Evolutionary conservation across 1,140 invertebrate species (phyloP).

Genomic region (Muscidifurax raptorellus): DNA sequence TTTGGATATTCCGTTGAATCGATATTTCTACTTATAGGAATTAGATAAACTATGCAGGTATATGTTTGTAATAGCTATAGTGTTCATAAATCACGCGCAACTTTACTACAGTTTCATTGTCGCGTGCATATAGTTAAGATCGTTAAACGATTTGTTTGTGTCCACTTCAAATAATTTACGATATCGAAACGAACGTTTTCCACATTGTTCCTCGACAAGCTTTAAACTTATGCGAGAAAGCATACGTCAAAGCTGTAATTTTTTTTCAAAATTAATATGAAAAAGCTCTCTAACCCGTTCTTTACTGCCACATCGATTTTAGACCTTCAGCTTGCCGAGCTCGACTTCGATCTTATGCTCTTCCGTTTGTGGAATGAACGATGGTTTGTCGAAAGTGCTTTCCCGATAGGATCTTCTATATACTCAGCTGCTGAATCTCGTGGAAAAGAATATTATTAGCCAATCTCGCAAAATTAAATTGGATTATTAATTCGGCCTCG

Average conservation of each 20-base stretch:
- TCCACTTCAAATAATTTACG: too few relatives aligned
- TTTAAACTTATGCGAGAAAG: too few relatives aligned
- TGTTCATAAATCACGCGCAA: background rate
- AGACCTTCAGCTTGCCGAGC: background rate
- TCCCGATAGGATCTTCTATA: background rate
- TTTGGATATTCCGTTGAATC: constrained; percentile 41
- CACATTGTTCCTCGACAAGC: too few relatives aligned
- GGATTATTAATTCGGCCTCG: background rate
- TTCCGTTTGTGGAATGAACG: background rate
- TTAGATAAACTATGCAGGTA: background rate
- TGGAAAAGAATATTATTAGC: background rate
- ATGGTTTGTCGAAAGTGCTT: background rate
- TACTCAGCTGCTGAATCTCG: background rate
- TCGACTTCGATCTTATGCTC: background rate
- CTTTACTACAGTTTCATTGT: background rate
- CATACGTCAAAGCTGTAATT: too few relatives aligned
- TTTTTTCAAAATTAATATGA: too few relatives aligned
- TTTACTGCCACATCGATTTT: background rate
- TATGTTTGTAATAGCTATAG: background rate
- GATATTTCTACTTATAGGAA: constrained; percentile 24
- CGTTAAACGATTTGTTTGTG: background rate
- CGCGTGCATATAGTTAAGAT: background rate
- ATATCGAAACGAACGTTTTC: too few relatives aligned
- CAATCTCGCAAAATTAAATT: background rate
- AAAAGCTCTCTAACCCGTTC: background rate